A percentile compares a stretch with the other conserved stretches of the same genome.
These are phyloP conservation scores for Wasmannia auropunctata DNA, from an alignment of 1,140 invertebrate species.

Conservation along the genomic window DNA sequence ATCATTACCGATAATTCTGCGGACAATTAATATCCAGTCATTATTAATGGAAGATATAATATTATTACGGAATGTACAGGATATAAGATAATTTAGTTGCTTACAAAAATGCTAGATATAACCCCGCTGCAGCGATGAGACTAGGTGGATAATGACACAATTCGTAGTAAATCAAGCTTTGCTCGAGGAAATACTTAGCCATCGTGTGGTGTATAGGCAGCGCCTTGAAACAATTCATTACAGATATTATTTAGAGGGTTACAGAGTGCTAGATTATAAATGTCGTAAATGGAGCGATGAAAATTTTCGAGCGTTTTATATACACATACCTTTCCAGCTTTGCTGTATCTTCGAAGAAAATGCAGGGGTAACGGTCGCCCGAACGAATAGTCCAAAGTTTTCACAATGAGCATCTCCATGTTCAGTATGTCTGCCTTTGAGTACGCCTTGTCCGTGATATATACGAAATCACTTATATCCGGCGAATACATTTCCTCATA, in stretches of 20 bases:
- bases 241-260: background rate
- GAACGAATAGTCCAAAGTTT: constrained; percentile 91
- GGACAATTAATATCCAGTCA: background rate
- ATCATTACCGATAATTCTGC: constrained; percentile 79
- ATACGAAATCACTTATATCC: constrained; percentile 95
- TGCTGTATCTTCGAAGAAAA: constrained; percentile 94
- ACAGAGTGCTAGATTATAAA: background rate
- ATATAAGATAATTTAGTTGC: constrained; percentile 35
- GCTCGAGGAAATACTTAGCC: constrained; percentile 97
- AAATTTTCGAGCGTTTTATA: background rate
- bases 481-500: constrained; percentile 98
- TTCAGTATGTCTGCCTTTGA: constrained; percentile 91
- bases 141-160: constrained; percentile 94
- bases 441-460: constrained; percentile 96
- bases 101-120: constrained; percentile 89
- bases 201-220: constrained; percentile 92
- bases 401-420: constrained; percentile 94
- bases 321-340: constrained; percentile 88
- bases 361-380: constrained; percentile 94
- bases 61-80: background rate
- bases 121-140: constrained; percentile 90
- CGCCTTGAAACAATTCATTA: constrained; percentile 74
- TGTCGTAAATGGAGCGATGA: background rate
- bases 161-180: constrained; percentile 93
- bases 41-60: background rate